Conservation (phyloP, 2,113 vertebrate species). For the Plotosus lineatus region DNA sequence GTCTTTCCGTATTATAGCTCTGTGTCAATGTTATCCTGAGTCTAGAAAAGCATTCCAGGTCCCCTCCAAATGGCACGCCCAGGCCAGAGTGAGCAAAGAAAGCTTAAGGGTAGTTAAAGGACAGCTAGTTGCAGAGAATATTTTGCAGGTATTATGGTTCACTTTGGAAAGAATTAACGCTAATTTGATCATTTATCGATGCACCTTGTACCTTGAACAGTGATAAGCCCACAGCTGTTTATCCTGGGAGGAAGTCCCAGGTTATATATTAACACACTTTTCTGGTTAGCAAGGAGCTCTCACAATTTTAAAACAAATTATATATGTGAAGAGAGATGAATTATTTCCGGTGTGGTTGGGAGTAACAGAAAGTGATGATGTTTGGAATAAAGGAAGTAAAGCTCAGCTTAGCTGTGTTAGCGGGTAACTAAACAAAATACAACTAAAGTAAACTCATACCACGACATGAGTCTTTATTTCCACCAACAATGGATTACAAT, state of each 20-base stretch:
- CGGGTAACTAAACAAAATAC: too few relatives aligned
- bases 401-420: too few relatives aligned
- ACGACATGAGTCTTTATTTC: too few relatives aligned
- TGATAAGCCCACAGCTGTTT: not conserved
- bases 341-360: too few relatives aligned
- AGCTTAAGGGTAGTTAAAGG: not conserved
- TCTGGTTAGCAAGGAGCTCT: not conserved
- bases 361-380: too few relatives aligned
- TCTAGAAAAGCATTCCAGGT: not conserved
- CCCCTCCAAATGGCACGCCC: not conserved
- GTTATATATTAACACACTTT: not conserved
- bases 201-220: not conserved
- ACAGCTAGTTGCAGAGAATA: not conserved
- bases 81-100: not conserved
- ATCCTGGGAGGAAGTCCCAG: not conserved
- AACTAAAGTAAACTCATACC: too few relatives aligned
- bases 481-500: too few relatives aligned
- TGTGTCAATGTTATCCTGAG: not conserved
- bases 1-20: not conserved
- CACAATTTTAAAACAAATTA: too few relatives aligned
- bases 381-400: too few relatives aligned
- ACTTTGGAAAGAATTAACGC: too few relatives aligned
- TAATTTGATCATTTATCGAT: too few relatives aligned
- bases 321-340: too few relatives aligned
- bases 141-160: not conserved